Conservation (phyloP, 2,888 invertebrate genomes). For the Quadriops clusia region DNA sequence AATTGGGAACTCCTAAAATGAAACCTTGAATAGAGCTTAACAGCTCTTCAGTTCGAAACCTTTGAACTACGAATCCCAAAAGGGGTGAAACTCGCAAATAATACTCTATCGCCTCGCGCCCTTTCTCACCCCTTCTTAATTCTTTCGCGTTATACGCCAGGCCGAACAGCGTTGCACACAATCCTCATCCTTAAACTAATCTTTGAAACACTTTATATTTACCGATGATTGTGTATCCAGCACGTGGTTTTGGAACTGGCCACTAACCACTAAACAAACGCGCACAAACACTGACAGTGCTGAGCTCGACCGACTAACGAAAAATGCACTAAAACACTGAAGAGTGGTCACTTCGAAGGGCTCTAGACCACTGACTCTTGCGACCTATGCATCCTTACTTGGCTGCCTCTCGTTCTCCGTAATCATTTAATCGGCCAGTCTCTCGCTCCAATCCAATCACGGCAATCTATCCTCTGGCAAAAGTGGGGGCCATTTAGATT, state of each 20-base stretch:
- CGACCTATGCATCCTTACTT: slow-evolving; percentile 15
- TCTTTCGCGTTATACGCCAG: slow-evolving; percentile 2
- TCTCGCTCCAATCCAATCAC: slow-evolving; percentile 20
- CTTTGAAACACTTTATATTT: too few species aligned
- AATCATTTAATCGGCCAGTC: slow-evolving; percentile 23
- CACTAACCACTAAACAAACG: too few species aligned
- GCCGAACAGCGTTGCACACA: too few species aligned
- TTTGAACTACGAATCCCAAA: too few species aligned
- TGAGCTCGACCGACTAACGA: slow-evolving; percentile 13
- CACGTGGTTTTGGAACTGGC: too few species aligned
- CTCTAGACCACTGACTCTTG: slow-evolving; percentile 20
- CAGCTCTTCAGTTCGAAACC: too few species aligned
- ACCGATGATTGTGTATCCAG: too few species aligned
- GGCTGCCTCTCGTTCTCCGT: slow-evolving; percentile 16
- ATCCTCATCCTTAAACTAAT: too few species aligned
- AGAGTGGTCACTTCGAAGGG: slow-evolving; percentile 19
- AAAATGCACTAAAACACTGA: slow-evolving; percentile 15
- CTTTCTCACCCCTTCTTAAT: slow-evolving; percentile 3
- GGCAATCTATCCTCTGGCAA: neutral
- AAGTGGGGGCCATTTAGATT: slow-evolving; percentile 11
- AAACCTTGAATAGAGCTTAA: too few species aligned
- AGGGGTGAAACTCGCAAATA: too few species aligned
- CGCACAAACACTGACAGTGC: slow-evolving; percentile 14
- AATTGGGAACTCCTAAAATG: too few species aligned
- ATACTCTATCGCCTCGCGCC: too few species aligned